Percentiles rank a stretch among this genome's conserved stretches.
phyloP scores from a whole-genome alignment of 2,113 vertebrate genomes.

The Loxodonta africana region DNA sequence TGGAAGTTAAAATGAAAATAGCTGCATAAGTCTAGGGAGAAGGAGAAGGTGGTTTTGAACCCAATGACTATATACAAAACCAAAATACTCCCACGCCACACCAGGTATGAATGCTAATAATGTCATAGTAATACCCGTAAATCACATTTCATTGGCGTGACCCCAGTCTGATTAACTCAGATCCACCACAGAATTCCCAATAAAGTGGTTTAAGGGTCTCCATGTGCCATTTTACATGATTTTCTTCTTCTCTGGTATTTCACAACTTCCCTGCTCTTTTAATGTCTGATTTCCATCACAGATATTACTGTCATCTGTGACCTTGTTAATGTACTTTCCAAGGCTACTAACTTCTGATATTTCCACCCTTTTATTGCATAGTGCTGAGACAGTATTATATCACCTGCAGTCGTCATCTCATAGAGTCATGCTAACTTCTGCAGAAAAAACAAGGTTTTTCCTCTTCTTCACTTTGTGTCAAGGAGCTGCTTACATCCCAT shows the following conservation, averaged over 20 bases:
- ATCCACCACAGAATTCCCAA: not conserved
- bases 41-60: not conserved
- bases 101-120: not conserved
- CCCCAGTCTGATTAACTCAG: not conserved
- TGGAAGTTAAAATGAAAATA: not conserved
- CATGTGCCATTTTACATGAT: not conserved
- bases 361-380: not conserved
- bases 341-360: not conserved
- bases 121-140: not conserved
- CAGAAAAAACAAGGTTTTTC: not conserved
- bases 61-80: accelerated
- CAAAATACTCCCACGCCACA: not conserved
- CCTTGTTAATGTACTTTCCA: not conserved
- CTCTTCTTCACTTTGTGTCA: not conserved
- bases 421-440: not conserved
- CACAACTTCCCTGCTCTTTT: not conserved
- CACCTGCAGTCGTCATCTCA: not conserved
- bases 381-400: not conserved
- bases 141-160: not conserved
- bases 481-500: not conserved
- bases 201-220: not conserved
- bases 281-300: not conserved
- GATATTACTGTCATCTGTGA: not conserved
- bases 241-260: not conserved
- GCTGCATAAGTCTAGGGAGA: not conserved